Percentiles rank a stretch among this genome's conserved stretches.
Conservation (phyloP, 2,888 invertebrate genomes). For the Agrotis clavis region DNA sequence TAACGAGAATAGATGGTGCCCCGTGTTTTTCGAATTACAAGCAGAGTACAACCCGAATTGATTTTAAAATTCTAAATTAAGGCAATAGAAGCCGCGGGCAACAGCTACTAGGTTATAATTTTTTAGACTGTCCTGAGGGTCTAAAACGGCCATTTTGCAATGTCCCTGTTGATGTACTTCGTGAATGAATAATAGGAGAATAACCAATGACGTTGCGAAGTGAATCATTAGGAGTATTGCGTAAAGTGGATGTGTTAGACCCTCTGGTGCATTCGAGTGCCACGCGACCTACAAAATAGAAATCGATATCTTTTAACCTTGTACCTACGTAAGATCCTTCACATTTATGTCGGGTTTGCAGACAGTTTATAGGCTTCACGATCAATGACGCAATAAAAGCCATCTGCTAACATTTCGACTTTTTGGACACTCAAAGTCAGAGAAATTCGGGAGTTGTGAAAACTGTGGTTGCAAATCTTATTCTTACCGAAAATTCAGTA, state of each 20-base stretch:
- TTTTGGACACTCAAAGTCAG: slow-evolving; percentile 3
- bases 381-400: slow-evolving; percentile 48
- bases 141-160: too few species aligned
- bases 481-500: not conserved
- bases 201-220: too few species aligned
- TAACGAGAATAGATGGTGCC: too few species aligned
- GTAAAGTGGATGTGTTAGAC: too few species aligned
- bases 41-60: too few species aligned
- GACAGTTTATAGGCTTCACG: slow-evolving; percentile 24
- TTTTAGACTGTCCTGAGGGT: too few species aligned
- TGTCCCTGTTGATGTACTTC: too few species aligned
- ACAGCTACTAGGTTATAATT: not conserved
- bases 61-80: too few species aligned
- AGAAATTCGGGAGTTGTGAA: slow-evolving; percentile 18
- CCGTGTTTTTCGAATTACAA: too few species aligned
- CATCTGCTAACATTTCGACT: slow-evolving; percentile 46
- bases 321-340: slow-evolving; percentile 13
- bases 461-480: slow-evolving; percentile 3
- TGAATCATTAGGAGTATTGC: too few species aligned
- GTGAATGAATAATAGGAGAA: too few species aligned
- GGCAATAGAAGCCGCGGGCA: too few species aligned
- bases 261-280: slow-evolving; percentile 15
- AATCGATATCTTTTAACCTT: slow-evolving; percentile 36
- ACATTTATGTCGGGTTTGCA: slow-evolving; percentile 30
- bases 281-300: slow-evolving; percentile 30